A percentile compares a stretch with the other conserved stretches of the same genome.
Conservation (phyloP, 2,888 invertebrate genomes). For the Acanthococcus lagerstroemiae region DNA sequence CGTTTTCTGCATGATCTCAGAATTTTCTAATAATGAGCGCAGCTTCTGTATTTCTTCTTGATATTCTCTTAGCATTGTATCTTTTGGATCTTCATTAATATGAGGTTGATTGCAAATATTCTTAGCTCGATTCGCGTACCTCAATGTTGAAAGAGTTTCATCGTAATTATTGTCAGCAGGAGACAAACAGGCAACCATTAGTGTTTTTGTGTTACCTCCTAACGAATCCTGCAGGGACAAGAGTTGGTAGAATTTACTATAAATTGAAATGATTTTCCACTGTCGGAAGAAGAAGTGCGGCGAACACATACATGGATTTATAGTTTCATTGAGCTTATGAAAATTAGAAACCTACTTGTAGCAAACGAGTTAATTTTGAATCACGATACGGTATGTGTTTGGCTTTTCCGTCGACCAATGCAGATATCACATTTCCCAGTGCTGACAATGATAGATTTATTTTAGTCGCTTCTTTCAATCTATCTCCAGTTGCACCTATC, state of each 20-base stretch:
- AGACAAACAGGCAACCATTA: constrained; percentile 79
- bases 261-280: background rate
- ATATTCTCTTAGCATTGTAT: constrained; percentile 71
- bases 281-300: no score
- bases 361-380: constrained; percentile 68
- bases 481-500: constrained; percentile 71
- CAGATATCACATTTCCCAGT: constrained; percentile 80
- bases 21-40: constrained; percentile 47
- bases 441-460: constrained; percentile 81
- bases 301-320: no score
- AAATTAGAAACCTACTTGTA: constrained; percentile 55
- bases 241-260: background rate
- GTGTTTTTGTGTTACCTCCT: constrained; percentile 77
- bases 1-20: background rate
- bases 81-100: constrained; percentile 84
- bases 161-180: constrained; percentile 74
- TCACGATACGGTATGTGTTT: constrained; percentile 74
- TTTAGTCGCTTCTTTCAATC: constrained; percentile 79
- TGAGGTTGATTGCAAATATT: constrained; percentile 75
- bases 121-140: constrained; percentile 77
- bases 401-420: constrained; percentile 69
- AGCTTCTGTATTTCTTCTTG: constrained; percentile 72
- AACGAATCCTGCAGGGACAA: constrained; percentile 55
- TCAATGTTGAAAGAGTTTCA: constrained; percentile 68
- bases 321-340: no score